These are phyloP conservation scores for Equus przewalskii DNA, from an alignment of 2,113 vertebrate genomes.

Conservation along the genomic window DNA sequence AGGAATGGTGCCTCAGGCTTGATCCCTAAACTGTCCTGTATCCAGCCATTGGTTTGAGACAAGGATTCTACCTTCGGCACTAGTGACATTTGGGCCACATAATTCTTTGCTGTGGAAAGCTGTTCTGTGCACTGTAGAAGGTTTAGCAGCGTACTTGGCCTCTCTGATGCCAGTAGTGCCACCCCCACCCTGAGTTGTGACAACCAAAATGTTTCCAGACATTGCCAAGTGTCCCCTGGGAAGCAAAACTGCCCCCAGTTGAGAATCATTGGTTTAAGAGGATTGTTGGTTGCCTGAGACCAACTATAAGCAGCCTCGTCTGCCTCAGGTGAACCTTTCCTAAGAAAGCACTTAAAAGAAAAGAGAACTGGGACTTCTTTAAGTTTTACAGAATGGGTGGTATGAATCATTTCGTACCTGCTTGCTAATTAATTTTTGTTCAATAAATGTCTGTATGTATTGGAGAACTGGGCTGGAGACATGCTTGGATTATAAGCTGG, in stretches of 20 bases:
- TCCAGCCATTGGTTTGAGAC: not conserved
- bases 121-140: not conserved
- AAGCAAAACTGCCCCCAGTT: not conserved
- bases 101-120: not conserved
- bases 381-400: not conserved
- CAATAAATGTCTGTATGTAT: not conserved
- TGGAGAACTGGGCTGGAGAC: not conserved
- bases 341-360: constrained; percentile 17
- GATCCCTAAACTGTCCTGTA: not conserved
- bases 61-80: not conserved
- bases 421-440: not conserved
- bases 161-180: not conserved
- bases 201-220: not conserved
- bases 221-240: not conserved
- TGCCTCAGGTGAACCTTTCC: not conserved
- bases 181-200: not conserved
- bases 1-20: not conserved
- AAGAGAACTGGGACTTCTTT: not conserved
- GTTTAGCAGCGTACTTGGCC: not conserved
- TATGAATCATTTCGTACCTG: not conserved
- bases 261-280: not conserved
- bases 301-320: not conserved
- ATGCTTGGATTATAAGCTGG: not conserved
- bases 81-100: not conserved
- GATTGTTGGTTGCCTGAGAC: not conserved